These are phyloP conservation scores for Metacarcinus magister DNA, from an alignment of 2,888 invertebrate genomes.

Conservation along the genomic window DNA sequence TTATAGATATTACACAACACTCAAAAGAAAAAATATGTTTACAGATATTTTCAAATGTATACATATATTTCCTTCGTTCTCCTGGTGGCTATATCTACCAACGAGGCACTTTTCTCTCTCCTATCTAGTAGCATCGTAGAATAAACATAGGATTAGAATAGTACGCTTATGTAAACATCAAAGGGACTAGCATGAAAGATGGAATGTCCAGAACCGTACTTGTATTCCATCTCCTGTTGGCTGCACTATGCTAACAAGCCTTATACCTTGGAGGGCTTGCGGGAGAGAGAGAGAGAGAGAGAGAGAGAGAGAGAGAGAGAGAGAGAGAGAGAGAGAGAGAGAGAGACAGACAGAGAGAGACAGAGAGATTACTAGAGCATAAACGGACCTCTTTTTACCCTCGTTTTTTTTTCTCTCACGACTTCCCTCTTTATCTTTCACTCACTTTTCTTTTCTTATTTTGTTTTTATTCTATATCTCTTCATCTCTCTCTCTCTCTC, in stretches of 20 bases:
- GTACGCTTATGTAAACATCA: neutral
- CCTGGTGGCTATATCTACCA: neutral
- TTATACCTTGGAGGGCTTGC: neutral
- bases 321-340: constrained; percentile 22
- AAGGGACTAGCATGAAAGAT: neutral
- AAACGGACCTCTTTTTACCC: neutral
- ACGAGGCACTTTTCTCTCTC: neutral
- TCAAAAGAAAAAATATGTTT: neutral
- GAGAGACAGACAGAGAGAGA: constrained; percentile 26
- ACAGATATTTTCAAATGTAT: neutral
- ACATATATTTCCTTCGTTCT: neutral
- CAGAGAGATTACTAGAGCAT: neutral
- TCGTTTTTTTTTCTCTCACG: neutral
- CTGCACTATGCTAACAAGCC: neutral
- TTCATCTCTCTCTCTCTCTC: no score
- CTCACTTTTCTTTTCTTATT: neutral
- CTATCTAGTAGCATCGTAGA: neutral
- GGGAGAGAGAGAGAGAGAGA: constrained; percentile 41
- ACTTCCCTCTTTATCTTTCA: neutral
- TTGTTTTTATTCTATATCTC: neutral
- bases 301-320: constrained; percentile 26
- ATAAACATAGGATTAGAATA: neutral
- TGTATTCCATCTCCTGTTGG: neutral
- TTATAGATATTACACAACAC: neutral
- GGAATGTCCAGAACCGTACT: neutral